phyloP scores from a whole-genome alignment of 2,888 invertebrate species.

The Troglohyphantes excavatus region DNA sequence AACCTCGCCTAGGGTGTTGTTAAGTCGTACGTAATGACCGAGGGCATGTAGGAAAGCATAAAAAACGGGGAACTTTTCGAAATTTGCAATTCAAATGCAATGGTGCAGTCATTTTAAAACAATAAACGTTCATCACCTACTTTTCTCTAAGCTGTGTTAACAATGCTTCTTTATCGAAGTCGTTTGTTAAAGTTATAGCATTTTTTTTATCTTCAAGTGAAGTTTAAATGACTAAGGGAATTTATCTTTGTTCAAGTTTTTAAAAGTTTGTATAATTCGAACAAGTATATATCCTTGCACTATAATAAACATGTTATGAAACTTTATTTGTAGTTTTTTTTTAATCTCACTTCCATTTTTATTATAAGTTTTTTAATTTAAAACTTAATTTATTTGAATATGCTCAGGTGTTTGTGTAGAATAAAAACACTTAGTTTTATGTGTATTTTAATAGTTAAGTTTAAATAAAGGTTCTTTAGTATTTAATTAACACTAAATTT shows the following conservation, averaged over 20 bases:
- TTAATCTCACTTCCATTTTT: too few relatives aligned
- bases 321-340: too few relatives aligned
- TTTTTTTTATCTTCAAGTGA: background rate
- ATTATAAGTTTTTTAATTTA: too few relatives aligned
- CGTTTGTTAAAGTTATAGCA: constrained; percentile 23
- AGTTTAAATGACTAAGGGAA: background rate
- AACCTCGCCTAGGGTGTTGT: constrained; percentile 40
- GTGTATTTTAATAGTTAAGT: too few relatives aligned
- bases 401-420: too few relatives aligned
- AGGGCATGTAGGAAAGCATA: background rate
- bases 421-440: too few relatives aligned
- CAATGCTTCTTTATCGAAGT: constrained; percentile 25
- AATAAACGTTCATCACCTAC: constrained; percentile 40
- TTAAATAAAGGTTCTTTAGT: too few relatives aligned
- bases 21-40: constrained; percentile 27
- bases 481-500: too few relatives aligned
- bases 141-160: constrained; percentile 13
- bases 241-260: background rate
- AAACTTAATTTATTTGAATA: too few relatives aligned
- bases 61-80: constrained; percentile 7
- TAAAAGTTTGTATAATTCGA: background rate
- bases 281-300: background rate
- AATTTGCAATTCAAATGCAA: constrained; percentile 61
- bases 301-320: too few relatives aligned
- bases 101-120: constrained; percentile 48